Percentiles rank a stretch among this genome's conserved stretches.
These are phyloP conservation scores for Cottus gobio DNA, from an alignment of 2,113 vertebrate species.

Conservation along the genomic window DNA sequence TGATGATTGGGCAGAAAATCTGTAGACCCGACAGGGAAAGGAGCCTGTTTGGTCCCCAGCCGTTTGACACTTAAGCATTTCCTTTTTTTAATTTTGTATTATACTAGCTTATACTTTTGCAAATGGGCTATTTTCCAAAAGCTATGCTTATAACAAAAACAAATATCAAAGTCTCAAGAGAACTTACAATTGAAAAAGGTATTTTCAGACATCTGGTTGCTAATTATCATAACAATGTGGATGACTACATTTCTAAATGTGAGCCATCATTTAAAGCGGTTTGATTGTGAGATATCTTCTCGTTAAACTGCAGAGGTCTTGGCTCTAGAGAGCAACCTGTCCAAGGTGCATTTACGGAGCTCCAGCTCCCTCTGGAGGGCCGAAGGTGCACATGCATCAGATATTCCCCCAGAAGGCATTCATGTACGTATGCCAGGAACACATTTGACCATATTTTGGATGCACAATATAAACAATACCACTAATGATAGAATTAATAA, in stretches of 20 bases:
- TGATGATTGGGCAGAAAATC: too few species aligned
- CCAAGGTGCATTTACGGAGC: slow-evolving; percentile 5
- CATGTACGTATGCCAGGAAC: not conserved
- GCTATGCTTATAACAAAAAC: too few species aligned
- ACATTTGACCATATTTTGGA: not conserved
- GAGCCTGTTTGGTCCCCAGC: too few species aligned
- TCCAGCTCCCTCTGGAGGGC: slow-evolving; percentile 70
- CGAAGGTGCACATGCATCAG: slow-evolving; percentile 1
- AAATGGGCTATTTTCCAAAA: too few species aligned
- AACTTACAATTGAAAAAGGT: not conserved
- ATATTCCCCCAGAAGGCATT: not conserved
- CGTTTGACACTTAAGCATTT: too few species aligned
- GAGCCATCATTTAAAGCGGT: not conserved
- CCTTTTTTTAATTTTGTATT: too few species aligned
- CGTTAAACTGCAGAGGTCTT: not conserved
- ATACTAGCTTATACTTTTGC: too few species aligned
- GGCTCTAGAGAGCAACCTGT: not conserved
- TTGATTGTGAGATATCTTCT: not conserved
- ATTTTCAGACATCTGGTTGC: slow-evolving; percentile 3
- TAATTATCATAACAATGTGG: not conserved
- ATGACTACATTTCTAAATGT: slow-evolving; percentile 3
- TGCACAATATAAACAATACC: not conserved
- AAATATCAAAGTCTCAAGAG: too few species aligned
- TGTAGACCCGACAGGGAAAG: too few species aligned
- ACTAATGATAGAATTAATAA: not conserved